Conservation (phyloP, 2,113 vertebrate genomes). For the Neolamprologus caudopunctatus region DNA sequence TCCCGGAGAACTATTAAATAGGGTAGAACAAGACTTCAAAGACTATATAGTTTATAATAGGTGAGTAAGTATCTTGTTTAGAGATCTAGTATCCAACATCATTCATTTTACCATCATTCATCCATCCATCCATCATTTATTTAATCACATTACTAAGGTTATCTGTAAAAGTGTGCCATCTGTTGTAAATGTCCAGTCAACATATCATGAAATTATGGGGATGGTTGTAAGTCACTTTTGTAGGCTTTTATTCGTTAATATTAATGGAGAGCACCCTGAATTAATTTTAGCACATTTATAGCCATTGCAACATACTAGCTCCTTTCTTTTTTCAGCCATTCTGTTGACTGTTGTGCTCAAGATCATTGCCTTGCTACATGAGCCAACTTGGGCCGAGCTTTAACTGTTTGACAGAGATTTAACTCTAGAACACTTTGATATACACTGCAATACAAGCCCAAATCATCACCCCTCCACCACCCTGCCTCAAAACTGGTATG, state of each 20-base stretch:
- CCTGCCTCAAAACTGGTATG: not conserved
- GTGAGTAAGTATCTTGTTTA: not conserved
- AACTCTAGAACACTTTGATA: not conserved
- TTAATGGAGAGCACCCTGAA: not conserved
- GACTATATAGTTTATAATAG: not conserved
- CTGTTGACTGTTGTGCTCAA: not conserved
- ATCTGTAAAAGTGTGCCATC: not conserved
- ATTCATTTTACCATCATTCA: not conserved
- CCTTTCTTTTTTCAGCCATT: not conserved
- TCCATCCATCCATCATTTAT: not conserved
- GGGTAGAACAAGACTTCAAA: not conserved
- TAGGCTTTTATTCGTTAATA: not conserved
- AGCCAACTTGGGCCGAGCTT: accelerated
- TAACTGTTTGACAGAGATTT: not conserved
- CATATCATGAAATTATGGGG: not conserved
- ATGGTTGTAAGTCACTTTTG: not conserved
- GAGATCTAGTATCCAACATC: not conserved
- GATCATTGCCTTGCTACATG: not conserved
- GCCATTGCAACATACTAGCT: not conserved
- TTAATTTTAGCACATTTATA: not conserved
- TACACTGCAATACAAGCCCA: not conserved
- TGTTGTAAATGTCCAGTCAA: not conserved
- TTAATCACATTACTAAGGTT: not conserved
- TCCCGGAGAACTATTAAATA: not conserved
- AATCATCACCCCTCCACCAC: not conserved